Base-by-base conservation (phyloP, 2,888 invertebrate genomes). In the Trachelus iudaicus region DNA sequence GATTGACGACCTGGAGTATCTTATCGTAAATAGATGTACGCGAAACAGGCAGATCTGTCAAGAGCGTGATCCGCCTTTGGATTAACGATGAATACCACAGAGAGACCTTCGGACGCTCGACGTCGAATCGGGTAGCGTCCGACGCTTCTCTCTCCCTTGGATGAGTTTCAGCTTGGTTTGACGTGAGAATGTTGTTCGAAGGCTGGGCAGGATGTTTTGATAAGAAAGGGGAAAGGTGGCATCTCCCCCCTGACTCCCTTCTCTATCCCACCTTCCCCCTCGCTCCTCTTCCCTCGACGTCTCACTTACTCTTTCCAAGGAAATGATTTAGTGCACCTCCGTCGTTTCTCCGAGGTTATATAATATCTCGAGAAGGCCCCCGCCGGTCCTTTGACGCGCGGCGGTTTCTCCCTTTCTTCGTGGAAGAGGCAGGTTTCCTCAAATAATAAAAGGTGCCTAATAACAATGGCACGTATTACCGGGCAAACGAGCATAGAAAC, bases 401-500 rank as follows among this genome's bases (percentile, higher is more conserved):
- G 56, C 56, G 56, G 56, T 15, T 56, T 56, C 56, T 56, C 23
- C 23, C 56, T 56, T 56, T 56, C 56, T 56, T 56, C 56, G 56
- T 56, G 56, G 56, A 56, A 56, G 56, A 56, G 56, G 56, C 15
- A 9, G 56, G 56, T 56, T 56, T 56, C 23, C 56, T 56, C 56
- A 56, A 71, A 71, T 71, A 71, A 71, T 71, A 71, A 71, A 56
- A 71, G 71, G 71, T 15, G 71, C 71, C 71, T 71, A 71, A 71
- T 34, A 71, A 71, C 33, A 71, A 71, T 34, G 71, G 71, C 12
- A 34, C 79, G 76, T 73, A 75, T 34, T 73, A 73, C 80, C 78
- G 83, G 81, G 83, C 80, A 77, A 78, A 79, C 77, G 79, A 78
- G 76, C 56, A 56, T 56, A 56, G 56, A 23, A 56, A 1, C 56